Evolutionary conservation across 2,797 vertebrate genomes (phyloP).

Genomic region (Orestias chungarensis): DNA sequence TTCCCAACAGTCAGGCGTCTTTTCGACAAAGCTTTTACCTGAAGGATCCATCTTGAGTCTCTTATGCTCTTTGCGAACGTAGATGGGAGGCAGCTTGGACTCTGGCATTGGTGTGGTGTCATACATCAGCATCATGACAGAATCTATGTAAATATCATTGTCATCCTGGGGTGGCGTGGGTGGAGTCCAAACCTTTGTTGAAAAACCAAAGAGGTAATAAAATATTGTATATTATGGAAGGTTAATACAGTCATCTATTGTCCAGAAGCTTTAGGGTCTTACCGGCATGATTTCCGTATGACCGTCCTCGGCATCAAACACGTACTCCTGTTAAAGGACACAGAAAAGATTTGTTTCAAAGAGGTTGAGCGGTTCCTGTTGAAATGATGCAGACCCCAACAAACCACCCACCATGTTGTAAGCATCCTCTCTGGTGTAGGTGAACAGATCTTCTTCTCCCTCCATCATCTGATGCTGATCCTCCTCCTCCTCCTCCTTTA

Average conservation of each 20-base stretch:
- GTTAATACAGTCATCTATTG: neutral
- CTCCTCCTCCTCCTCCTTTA: constrained; percentile 80
- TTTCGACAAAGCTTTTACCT: constrained; percentile 68
- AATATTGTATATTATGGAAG: no score
- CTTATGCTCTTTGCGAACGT: constrained; percentile 92
- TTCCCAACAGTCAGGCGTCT: neutral
- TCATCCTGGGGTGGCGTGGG: constrained; percentile 94
- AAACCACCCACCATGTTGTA: constrained; percentile 87
- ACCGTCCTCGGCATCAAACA: constrained; percentile 89
- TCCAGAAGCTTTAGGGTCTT: constrained; percentile 49
- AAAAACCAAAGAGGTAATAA: neutral
- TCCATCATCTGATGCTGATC: constrained; percentile 82
- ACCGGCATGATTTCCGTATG: constrained; percentile 96
- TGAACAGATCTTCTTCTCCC: constrained; percentile 89
- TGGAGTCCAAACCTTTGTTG: constrained; percentile 89
- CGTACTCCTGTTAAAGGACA: constrained; percentile 84
- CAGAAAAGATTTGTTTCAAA: constrained; percentile 26
- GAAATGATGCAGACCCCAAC: constrained; percentile 1
- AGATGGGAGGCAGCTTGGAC: constrained; percentile 89
- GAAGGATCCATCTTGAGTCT: constrained; percentile 90
- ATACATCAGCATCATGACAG: constrained; percentile 94
- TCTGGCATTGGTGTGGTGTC: constrained; percentile 90
- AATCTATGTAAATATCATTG: constrained; percentile 94
- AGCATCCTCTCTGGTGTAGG: constrained; percentile 92
- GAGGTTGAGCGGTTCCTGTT: neutral